A percentile compares a stretch with the other conserved stretches of the same genome.
Conservation (phyloP, 2,888 invertebrate species). For the Limulus polyphemus region DNA sequence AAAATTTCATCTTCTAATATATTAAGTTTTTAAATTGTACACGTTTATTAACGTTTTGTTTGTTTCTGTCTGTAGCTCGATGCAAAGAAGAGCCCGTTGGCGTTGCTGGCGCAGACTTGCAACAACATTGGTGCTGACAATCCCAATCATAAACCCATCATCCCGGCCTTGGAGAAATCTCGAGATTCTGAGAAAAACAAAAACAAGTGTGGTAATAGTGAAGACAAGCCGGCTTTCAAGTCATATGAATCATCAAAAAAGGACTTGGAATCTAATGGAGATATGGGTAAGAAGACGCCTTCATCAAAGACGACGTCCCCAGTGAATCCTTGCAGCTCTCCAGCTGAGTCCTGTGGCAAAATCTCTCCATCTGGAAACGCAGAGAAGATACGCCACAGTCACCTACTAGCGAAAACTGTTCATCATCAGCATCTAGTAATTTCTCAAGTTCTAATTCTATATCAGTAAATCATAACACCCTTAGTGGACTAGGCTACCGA, state of each 20-base stretch:
- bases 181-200: constrained; percentile 33
- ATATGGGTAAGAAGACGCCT: constrained; percentile 17
- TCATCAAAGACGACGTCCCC: constrained; percentile 17
- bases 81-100: constrained; percentile 89
- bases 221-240: constrained; percentile 27
- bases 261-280: constrained; percentile 12
- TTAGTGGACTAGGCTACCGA: constrained; percentile 21
- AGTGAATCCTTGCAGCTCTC: constrained; percentile 8
- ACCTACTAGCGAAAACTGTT: constrained; percentile 6
- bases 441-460: constrained; percentile 10
- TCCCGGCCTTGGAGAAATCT: constrained; percentile 49
- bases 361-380: constrained; percentile 14
- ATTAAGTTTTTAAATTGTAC: too few relatives aligned
- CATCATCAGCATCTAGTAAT: constrained; percentile 8
- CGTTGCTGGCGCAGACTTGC: constrained; percentile 88
- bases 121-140: constrained; percentile 91
- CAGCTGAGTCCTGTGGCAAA: constrained; percentile 12
- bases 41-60: not conserved
- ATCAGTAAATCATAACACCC: constrained; percentile 15
- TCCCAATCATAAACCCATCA: constrained; percentile 51
- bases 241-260: constrained; percentile 29
- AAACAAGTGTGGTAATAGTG: constrained; percentile 29
- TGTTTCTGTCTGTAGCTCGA: constrained; percentile 64
- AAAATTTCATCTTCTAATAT: too few relatives aligned
- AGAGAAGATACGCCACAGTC: constrained; percentile 10